phyloP scores from a whole-genome alignment of 1,140 invertebrate genomes.

The Caenorhabditis briggsae region DNA sequence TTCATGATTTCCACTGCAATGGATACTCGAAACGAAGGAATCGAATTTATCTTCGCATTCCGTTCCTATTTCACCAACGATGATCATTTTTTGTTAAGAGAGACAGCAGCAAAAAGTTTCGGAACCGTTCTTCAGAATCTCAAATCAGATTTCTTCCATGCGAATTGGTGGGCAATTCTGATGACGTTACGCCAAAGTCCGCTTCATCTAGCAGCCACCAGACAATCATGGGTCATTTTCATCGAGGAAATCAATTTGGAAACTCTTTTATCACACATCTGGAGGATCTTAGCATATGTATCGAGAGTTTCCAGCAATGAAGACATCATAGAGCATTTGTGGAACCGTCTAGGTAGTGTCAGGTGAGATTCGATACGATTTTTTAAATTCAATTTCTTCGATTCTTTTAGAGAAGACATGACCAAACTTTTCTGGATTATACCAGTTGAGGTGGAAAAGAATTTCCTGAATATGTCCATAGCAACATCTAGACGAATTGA shows the following conservation, averaged over 20 bases:
- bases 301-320: constrained; percentile 1
- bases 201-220: not conserved
- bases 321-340: not conserved
- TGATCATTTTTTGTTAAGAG: not conserved
- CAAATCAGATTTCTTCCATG: not conserved
- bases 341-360: not conserved
- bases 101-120: not conserved
- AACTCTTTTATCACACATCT: not conserved
- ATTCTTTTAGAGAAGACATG: not conserved
- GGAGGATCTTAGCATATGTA: not conserved
- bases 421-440: not conserved
- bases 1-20: constrained; percentile 11
- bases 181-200: constrained; percentile 26
- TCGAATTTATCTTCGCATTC: constrained; percentile 7
- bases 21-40: constrained; percentile 28
- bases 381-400: not conserved
- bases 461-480: not conserved
- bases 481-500: not conserved
- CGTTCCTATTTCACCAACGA: constrained; percentile 1
- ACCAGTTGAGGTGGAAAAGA: constrained; percentile 3
- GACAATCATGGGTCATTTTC: not conserved
- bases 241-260: not conserved
- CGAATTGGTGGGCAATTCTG: constrained; percentile 10
- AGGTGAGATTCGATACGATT: not conserved
- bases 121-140: not conserved